phyloP scores from a whole-genome alignment of 2,888 invertebrate genomes.

The Luffia ferchaultella region DNA sequence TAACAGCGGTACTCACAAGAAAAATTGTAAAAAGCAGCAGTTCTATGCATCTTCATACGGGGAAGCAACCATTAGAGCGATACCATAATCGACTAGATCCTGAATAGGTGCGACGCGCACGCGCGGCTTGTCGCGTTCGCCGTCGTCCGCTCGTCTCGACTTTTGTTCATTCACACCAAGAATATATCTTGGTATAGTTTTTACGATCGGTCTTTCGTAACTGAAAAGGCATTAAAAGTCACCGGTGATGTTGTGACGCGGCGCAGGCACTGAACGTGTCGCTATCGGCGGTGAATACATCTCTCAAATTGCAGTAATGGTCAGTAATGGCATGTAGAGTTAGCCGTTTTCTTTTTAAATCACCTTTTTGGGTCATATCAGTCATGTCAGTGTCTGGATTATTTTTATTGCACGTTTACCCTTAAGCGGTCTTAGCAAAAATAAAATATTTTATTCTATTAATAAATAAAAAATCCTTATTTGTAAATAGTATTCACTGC shows the following conservation, averaged over 20 bases:
- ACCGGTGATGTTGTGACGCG: constrained; percentile 14
- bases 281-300: constrained; percentile 21
- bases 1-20: constrained; percentile 39
- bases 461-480: no score
- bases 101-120: constrained; percentile 30
- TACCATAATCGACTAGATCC: constrained; percentile 37
- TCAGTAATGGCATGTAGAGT: constrained; percentile 21
- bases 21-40: constrained; percentile 46
- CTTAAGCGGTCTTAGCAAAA: no score
- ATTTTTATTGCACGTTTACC: no score
- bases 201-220: background rate
- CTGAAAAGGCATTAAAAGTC: no score
- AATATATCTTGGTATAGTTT: constrained; percentile 10
- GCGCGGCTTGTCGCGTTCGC: constrained; percentile 24
- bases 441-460: no score
- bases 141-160: constrained; percentile 26
- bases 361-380: constrained; percentile 18
- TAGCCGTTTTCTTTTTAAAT: constrained; percentile 22
- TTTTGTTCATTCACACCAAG: constrained; percentile 48
- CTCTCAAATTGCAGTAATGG: constrained; percentile 26
- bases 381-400: no score
- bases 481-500: no score
- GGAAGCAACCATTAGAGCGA: constrained; percentile 59
- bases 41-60: constrained; percentile 43
- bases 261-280: constrained; percentile 16